Percentiles rank a stretch among this genome's conserved stretches.
These are phyloP conservation scores for Pinctada fucata DNA, from an alignment of 2,888 invertebrate species.

Conservation along the genomic window DNA sequence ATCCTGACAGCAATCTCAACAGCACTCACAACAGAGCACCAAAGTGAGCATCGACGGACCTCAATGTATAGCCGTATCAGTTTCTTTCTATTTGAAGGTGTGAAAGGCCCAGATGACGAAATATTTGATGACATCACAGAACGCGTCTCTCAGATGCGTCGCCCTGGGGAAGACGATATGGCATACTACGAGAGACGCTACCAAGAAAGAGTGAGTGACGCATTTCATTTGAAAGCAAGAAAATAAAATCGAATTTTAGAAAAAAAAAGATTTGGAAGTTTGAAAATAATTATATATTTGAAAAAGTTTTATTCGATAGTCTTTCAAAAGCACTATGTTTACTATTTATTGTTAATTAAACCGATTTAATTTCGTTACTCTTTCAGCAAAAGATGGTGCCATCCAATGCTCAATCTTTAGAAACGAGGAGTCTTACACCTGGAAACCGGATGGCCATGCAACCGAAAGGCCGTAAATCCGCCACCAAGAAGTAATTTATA, in stretches of 20 bases:
- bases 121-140: conserved; percentile 71
- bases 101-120: conserved; percentile 57
- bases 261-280: too few relatives aligned
- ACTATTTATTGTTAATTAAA: too few relatives aligned
- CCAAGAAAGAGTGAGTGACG: conserved; percentile 69
- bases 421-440: conserved; percentile 39
- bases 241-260: background rate
- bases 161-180: conserved; percentile 75
- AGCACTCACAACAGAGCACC: too few relatives aligned
- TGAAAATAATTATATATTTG: background rate
- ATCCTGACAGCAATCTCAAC: too few relatives aligned
- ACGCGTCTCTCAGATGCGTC: conserved; percentile 69
- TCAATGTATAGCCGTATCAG: too few relatives aligned
- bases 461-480: conserved; percentile 30
- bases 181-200: conserved; percentile 76
- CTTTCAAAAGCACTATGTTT: too few relatives aligned
- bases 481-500: too few relatives aligned
- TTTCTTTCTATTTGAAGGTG: conserved; percentile 31
- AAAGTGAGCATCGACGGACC: too few relatives aligned
- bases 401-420: conserved; percentile 28
- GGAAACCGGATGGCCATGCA: conserved; percentile 52
- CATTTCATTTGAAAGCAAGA: background rate
- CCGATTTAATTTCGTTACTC: background rate
- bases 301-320: background rate
- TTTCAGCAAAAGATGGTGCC: background rate